phyloP scores from a whole-genome alignment of 1,140 invertebrate genomes.

The Drosophila pseudoananassae region DNA sequence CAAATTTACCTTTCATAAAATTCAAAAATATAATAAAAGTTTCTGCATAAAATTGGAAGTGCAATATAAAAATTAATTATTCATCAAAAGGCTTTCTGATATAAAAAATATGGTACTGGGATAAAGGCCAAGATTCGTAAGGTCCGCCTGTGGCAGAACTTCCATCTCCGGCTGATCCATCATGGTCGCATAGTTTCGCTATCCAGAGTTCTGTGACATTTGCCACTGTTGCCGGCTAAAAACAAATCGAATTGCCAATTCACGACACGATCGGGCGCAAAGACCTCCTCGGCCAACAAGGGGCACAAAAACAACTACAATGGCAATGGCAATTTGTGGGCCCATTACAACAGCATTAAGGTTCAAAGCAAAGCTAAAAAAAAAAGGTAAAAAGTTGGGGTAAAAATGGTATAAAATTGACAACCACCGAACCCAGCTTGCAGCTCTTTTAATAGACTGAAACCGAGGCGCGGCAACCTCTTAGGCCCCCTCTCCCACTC shows the following conservation, averaged over 20 bases:
- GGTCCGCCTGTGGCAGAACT: not conserved
- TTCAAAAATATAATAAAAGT: no score
- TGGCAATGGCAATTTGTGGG: conserved; percentile 70
- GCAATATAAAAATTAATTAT: no score
- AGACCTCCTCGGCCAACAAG: conserved; percentile 27
- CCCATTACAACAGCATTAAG: conserved; percentile 74
- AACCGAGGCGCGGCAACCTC: conserved; percentile 57
- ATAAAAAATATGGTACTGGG: no score
- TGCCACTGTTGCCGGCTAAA: conserved; percentile 38
- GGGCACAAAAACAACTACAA: conserved; percentile 11
- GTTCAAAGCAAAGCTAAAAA: conserved; percentile 23
- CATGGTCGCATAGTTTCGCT: conserved; percentile 23
- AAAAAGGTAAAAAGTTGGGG: conserved; percentile 8
- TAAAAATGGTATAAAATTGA: conserved; percentile 35
- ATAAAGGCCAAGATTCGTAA: not conserved
- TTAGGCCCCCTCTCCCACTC: conserved; percentile 1
- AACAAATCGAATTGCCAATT: conserved; percentile 59
- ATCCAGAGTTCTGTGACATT: conserved; percentile 24
- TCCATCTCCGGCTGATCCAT: conserved; percentile 11
- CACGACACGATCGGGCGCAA: conserved; percentile 59
- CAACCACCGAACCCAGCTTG: conserved; percentile 46
- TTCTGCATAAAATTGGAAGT: not conserved
- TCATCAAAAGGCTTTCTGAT: no score
- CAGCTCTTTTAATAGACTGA: conserved; percentile 58
- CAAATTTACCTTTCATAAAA: no score